Evolutionary conservation across 2,888 invertebrate species (phyloP), one percentile per base, ranked within the genome.

Genomic region (Alloscopus bannaensis): DNA sequence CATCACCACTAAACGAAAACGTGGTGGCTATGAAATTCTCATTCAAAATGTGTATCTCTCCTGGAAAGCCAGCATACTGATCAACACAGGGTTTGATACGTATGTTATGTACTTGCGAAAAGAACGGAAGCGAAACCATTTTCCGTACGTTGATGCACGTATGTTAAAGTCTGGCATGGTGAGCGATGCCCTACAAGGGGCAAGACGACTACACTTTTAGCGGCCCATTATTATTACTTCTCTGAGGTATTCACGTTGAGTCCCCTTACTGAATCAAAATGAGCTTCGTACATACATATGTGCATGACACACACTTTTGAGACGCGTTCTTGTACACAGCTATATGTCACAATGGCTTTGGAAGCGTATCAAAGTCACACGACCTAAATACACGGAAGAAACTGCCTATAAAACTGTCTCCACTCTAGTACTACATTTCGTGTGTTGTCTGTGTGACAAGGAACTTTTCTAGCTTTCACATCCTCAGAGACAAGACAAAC

Each of bases 201-300:
- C 6, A 36, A 13, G 6, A 36, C 8, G 36, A 36, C 36, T 13
- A 36, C 36, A 36, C 36, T 55, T 62, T 40, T 57, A 36, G 1
- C 65, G 36, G 28, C 22, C 52, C 42, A 55, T 76, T 50, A 66
- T 66, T 66, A 52, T 52, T 68, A 42, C 76, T 76, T 69, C n/a
- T n/a, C 18, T 45, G 69, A 76, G 76, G 68, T 62, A 76, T 68
- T 75, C 68, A 45, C 29, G 40, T 26, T 76, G 66, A 66, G 66
- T n/a, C 76, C 69, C 64, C 76, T 76, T 62, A 75, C 59, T 59
- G 62, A 18, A 60, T 69, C 31, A 60, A 60, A 76, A 76, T 69
- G 76, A 69, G 69, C 64, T 68, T 29, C 16, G 24, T 16, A 52
- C 24, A 22, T 45, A n/a, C 18, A 4, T 16, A 16, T 16, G 36